Base-by-base conservation (phyloP, 2,888 invertebrate species). In the Ectemnius continuus region DNA sequence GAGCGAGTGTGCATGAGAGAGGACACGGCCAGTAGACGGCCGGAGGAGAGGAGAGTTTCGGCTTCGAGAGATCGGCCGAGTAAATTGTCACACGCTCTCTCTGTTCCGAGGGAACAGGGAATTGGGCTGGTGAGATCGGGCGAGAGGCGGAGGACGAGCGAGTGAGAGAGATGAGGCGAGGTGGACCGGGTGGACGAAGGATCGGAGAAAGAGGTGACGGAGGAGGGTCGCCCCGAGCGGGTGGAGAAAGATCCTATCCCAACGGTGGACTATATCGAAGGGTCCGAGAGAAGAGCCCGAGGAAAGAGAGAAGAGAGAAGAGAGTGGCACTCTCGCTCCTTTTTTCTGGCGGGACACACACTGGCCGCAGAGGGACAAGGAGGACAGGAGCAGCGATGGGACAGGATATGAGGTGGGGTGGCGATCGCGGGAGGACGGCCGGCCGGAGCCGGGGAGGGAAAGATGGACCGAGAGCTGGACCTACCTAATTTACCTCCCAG, bases 401-500 rank as follows among this genome's bases (percentile, higher is more conserved):
- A 64, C 46, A 58, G 18, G 61, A 66, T 57, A 63, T 2, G 26
- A 14, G 36, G 56, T 13, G 20, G 68, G 75, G 70, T 48, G 67
- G 64, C 67, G 60, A 57, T 59, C 61, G 11, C 20, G 63, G 65
- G 75, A 70, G 70, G 71, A 64, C 36, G 36, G 8, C 72, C 52
- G 57, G 60, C 57, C 68, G 69, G 63, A 72, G 67, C 61, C 64
- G 69, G 58, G 68, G 71, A 74, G 81, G 80, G 79, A 79, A 79
- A 87, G 87, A 87, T 84, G 87, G 84, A 85, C 84, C 84, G 84
- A 86, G 87, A 88, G 85, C 87, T 86, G 90, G 90, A 88, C 90
- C 91, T 86, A 91, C 91, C 91, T 91, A 91, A 91, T 91, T 91
- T 91, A 91, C 91, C 90, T 90, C 91, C 90, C 91, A 90, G 91